Conservation (phyloP, 1,140 invertebrate species). For the Sycophila sp. region DNA sequence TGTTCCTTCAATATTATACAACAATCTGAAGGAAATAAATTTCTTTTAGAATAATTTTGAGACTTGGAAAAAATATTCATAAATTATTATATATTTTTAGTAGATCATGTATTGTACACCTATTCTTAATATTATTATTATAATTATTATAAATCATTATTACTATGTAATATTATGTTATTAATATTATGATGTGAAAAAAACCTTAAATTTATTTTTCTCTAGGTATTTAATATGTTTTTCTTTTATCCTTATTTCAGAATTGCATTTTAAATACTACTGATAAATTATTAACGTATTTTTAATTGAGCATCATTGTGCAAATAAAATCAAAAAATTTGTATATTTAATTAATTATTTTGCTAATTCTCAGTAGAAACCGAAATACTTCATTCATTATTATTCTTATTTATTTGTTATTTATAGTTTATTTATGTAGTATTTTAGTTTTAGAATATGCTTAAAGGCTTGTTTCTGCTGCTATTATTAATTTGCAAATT, state of each 20-base stretch:
- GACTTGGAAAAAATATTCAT: not conserved
- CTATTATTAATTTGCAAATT: too few species aligned
- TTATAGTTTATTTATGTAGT: not conserved
- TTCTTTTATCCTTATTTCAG: slow-evolving; percentile 17
- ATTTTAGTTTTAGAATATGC: too few species aligned
- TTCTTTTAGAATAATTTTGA: not conserved
- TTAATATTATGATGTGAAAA: slow-evolving; percentile 26
- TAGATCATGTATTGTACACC: slow-evolving; percentile 13
- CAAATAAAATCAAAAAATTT: slow-evolving; percentile 39
- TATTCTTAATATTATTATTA: slow-evolving; percentile 18
- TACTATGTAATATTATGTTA: slow-evolving; percentile 25
- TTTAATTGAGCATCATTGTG: slow-evolving; percentile 14
- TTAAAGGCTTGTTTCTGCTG: too few species aligned
- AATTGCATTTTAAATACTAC: not conserved
- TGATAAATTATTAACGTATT: slow-evolving; percentile 2
- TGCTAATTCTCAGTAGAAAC: not conserved
- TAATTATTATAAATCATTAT: slow-evolving; percentile 25
- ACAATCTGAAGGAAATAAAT: not conserved
- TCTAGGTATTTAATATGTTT: slow-evolving; percentile 20
- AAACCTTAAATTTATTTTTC: slow-evolving; percentile 20
- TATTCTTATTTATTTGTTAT: not conserved
- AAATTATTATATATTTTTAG: slow-evolving; percentile 24
- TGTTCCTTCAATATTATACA: not conserved
- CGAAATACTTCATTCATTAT: not conserved
- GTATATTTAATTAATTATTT: slow-evolving; percentile 32